A percentile compares a stretch with the other conserved stretches of the same genome.
Evolutionary conservation across 1,140 invertebrate species (phyloP).

Genomic region (Lerema accius): DNA sequence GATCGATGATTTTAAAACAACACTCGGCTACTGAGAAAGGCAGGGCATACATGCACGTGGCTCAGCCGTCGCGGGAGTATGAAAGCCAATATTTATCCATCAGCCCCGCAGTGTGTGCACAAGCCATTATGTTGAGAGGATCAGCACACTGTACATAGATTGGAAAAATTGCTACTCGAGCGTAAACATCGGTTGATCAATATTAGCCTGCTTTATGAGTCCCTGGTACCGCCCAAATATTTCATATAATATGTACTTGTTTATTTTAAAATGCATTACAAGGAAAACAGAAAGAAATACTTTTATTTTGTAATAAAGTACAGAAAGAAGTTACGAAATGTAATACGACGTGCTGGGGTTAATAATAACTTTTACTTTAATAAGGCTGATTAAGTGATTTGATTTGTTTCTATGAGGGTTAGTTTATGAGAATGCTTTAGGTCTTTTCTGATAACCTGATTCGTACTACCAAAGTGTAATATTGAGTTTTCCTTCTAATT

Average conservation of each 20-base stretch:
- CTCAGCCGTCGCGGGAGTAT: slow-evolving; percentile 15
- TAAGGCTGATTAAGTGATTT: no score
- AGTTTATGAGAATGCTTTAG: no score
- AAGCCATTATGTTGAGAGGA: slow-evolving; percentile 48
- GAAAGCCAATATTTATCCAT: slow-evolving; percentile 50
- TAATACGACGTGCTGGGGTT: no score
- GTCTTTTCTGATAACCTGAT: no score
- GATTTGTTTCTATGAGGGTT: no score
- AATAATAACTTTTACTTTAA: no score
- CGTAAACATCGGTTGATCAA: slow-evolving; percentile 39
- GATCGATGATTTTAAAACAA: slow-evolving; percentile 12
- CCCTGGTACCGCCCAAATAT: slow-evolving; percentile 3
- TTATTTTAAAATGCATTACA: no score
- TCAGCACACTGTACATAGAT: slow-evolving; percentile 38
- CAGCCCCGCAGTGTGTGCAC: slow-evolving; percentile 48
- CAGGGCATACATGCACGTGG: slow-evolving; percentile 11
- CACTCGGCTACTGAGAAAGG: background rate
- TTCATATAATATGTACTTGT: slow-evolving; percentile 1
- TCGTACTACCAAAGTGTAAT: no score
- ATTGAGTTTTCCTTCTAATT: no score
- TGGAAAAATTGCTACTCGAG: slow-evolving; percentile 42
- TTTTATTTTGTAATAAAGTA: no score
- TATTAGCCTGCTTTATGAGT: slow-evolving; percentile 37
- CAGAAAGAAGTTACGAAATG: no score
- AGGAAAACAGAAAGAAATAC: no score